A percentile compares a stretch with the other conserved stretches of the same genome.
Conservation (phyloP, 1,140 invertebrate species). For the Lerema accius region DNA sequence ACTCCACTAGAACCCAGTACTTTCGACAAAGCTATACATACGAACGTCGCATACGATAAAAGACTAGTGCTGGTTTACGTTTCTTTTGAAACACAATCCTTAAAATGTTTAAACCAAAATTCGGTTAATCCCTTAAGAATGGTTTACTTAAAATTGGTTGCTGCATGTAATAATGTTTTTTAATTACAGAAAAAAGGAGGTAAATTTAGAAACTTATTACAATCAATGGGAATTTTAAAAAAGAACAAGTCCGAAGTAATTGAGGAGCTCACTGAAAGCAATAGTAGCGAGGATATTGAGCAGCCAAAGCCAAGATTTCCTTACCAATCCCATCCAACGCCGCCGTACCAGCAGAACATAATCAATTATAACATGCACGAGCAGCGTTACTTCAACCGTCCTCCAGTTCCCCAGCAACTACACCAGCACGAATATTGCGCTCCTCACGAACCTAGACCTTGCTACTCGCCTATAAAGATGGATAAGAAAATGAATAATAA, state of each 20-base stretch:
- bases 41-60: too few relatives aligned
- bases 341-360: slow-evolving; percentile 62
- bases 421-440: slow-evolving; percentile 31
- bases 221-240: slow-evolving; percentile 53
- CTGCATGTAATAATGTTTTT: background rate
- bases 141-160: too few relatives aligned
- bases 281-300: slow-evolving; percentile 49
- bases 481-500: slow-evolving; percentile 2
- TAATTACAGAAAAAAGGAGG: slow-evolving; percentile 54
- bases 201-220: slow-evolving; percentile 54
- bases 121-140: slow-evolving; percentile 15
- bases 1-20: too few relatives aligned
- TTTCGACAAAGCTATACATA: too few relatives aligned
- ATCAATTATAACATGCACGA: slow-evolving; percentile 60
- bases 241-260: slow-evolving; percentile 65
- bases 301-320: slow-evolving; percentile 42
- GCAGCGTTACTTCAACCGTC: slow-evolving; percentile 55
- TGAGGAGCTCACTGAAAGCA: slow-evolving; percentile 60
- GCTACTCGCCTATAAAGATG: background rate
- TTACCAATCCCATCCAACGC: slow-evolving; percentile 42
- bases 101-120: too few relatives aligned
- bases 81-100: too few relatives aligned
- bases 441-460: slow-evolving; percentile 24
- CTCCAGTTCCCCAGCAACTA: slow-evolving; percentile 11
- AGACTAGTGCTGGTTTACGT: too few relatives aligned